A percentile compares a stretch with the other conserved stretches of the same genome.
These are phyloP conservation scores for Lapara coniferarum DNA, from an alignment of 2,888 invertebrate species.

Conservation along the genomic window DNA sequence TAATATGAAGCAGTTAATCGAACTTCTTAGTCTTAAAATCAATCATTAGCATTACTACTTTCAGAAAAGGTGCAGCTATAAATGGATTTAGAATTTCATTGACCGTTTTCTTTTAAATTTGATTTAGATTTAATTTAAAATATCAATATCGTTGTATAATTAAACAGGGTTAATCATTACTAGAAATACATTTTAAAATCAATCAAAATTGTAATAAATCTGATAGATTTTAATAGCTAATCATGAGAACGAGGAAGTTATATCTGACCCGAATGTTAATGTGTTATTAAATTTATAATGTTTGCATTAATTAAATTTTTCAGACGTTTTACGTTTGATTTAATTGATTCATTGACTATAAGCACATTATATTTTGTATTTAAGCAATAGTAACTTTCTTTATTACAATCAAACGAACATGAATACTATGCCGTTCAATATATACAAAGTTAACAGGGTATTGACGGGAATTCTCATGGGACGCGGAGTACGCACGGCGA, in stretches of 20 bases:
- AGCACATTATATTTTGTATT: not conserved
- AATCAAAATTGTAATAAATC: not conserved
- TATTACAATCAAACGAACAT: not conserved
- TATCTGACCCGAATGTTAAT: constrained; percentile 12
- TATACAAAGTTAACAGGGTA: too few relatives aligned
- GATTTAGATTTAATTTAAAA: not conserved
- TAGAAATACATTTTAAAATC: not conserved
- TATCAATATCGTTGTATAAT: not conserved
- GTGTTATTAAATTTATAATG: constrained; percentile 7
- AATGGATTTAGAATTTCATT: too few relatives aligned
- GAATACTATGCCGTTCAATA: too few relatives aligned
- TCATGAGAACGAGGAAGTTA: constrained; percentile 4
- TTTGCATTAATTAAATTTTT: constrained; percentile 1
- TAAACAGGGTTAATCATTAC: not conserved
- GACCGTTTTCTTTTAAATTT: not conserved
- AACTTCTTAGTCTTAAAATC: not conserved
- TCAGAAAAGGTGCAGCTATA: too few relatives aligned
- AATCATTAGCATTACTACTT: not conserved
- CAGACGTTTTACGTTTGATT: not conserved
- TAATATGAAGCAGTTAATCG: too few relatives aligned
- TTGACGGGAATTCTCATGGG: too few relatives aligned
- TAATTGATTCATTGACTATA: not conserved
- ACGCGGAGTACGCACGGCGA: too few relatives aligned
- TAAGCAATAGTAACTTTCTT: not conserved
- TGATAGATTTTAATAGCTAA: constrained; percentile 17